phyloP scores from a whole-genome alignment of 2,888 invertebrate species.

The Platycnemis pennipes region DNA sequence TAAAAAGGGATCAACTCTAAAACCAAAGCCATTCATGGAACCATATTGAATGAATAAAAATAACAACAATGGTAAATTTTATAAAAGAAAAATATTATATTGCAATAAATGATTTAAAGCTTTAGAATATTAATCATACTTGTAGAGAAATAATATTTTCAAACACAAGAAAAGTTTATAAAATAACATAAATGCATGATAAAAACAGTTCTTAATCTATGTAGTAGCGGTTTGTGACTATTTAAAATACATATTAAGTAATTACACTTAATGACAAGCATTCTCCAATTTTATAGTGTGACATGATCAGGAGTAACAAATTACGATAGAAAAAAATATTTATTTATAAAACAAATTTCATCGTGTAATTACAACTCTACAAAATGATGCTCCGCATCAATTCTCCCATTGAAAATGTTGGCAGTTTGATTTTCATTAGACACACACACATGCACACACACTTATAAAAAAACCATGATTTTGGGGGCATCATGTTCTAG shows the following conservation, averaged over 20 bases:
- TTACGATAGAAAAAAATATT: constrained; percentile 65
- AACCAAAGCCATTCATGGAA: too few relatives aligned
- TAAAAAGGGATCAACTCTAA: too few relatives aligned
- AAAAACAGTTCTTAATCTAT: constrained; percentile 27
- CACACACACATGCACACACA: constrained; percentile 26
- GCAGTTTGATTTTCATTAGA: constrained; percentile 60
- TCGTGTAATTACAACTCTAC: constrained; percentile 51
- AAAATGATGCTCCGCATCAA: constrained; percentile 61
- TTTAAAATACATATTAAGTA: constrained; percentile 32
- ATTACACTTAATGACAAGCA: not conserved
- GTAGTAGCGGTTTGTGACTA: not conserved
- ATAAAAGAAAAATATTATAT: constrained; percentile 21
- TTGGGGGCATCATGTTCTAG: constrained; percentile 14
- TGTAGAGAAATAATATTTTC: not conserved
- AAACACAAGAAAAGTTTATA: constrained; percentile 9
- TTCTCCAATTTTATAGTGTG: not conserved
- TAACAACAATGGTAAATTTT: not conserved
- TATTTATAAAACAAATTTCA: constrained; percentile 64
- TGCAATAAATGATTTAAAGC: not conserved
- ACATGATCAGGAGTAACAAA: constrained; percentile 32
- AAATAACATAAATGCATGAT: constrained; percentile 25
- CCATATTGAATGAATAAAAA: not conserved
- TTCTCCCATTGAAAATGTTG: constrained; percentile 43
- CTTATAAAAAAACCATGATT: constrained; percentile 28
- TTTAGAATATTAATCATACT: not conserved